Percentiles rank a stretch among this genome's conserved stretches.
phyloP scores from a whole-genome alignment of 1,140 invertebrate species.

The Onthophagus taurus region DNA sequence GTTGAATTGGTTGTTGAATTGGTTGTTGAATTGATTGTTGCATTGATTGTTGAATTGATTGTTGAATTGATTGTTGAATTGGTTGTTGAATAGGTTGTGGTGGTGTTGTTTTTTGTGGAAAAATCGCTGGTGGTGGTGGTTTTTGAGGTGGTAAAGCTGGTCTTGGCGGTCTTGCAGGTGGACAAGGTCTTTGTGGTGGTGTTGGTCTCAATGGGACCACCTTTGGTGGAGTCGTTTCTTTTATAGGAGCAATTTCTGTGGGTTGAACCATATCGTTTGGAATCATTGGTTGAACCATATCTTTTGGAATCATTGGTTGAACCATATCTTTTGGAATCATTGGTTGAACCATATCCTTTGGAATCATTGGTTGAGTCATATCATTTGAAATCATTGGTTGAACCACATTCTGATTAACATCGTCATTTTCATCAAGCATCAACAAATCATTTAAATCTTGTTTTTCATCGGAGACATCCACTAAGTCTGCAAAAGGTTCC shows the following conservation, averaged over 20 bases:
- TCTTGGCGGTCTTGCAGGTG: slow-evolving; percentile 18
- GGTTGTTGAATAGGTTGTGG: slow-evolving; percentile 38
- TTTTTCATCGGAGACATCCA: slow-evolving; percentile 44
- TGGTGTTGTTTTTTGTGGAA: slow-evolving; percentile 39
- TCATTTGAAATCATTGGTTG: too few relatives aligned
- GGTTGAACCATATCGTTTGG: too few relatives aligned
- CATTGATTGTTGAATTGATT: too few relatives aligned
- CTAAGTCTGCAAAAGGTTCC: slow-evolving; percentile 58
- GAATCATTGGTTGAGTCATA: slow-evolving; percentile 34
- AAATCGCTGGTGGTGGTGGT: slow-evolving; percentile 37
- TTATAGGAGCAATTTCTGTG: too few relatives aligned
- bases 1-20: too few relatives aligned
- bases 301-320: too few relatives aligned
- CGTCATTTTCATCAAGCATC: slow-evolving; percentile 21
- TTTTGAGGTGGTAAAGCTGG: slow-evolving; percentile 32
- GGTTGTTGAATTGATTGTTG: too few relatives aligned
- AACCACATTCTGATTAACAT: slow-evolving; percentile 40
- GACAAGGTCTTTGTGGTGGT: slow-evolving; percentile 25
- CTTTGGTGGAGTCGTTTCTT: too few relatives aligned
- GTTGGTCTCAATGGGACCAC: slow-evolving; percentile 18
- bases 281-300: too few relatives aligned
- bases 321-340: too few relatives aligned
- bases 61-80: slow-evolving; percentile 20
- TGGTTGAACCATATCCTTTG: background rate
- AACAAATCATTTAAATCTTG: slow-evolving; percentile 20